Percentiles rank a stretch among this genome's conserved stretches.
Conservation (phyloP, 2,888 invertebrate species). For the Himalopsyche tibetana region DNA sequence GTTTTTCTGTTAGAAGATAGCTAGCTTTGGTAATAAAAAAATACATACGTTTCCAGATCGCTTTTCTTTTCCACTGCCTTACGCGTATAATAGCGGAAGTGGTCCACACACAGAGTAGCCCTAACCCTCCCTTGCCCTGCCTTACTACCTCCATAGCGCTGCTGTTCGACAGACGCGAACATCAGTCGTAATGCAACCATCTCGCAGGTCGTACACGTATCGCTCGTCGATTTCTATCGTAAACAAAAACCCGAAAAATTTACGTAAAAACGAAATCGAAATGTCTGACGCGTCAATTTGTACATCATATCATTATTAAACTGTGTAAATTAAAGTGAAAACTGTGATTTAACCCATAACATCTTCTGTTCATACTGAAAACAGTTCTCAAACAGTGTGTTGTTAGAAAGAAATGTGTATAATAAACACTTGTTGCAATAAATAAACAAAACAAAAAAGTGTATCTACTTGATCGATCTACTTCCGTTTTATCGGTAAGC, state of each 20-base stretch:
- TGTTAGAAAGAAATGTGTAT: neutral
- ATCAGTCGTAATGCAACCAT: constrained; percentile 49
- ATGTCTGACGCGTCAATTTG: neutral
- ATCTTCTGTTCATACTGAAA: neutral
- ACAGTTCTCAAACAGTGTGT: neutral
- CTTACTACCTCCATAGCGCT: neutral
- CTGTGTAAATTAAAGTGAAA: neutral
- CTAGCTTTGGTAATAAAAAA: neutral
- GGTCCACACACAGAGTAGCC: neutral
- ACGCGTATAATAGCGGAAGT: too few relatives aligned
- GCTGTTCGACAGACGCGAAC: neutral
- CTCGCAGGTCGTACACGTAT: constrained; percentile 3
- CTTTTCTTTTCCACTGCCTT: neutral
- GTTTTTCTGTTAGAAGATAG: too few relatives aligned
- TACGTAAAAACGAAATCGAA: neutral
- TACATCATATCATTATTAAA: neutral
- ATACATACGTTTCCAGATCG: neutral
- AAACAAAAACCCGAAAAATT: neutral
- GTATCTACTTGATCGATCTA: too few relatives aligned
- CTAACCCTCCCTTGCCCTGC: neutral
- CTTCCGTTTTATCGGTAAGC: too few relatives aligned
- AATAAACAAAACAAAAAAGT: too few relatives aligned
- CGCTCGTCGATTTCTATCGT: neutral
- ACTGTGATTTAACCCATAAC: neutral
- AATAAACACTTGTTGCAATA: too few relatives aligned